Evolutionary conservation across 2,888 invertebrate species (phyloP).

Genomic region (Malthinus flaveolus): DNA sequence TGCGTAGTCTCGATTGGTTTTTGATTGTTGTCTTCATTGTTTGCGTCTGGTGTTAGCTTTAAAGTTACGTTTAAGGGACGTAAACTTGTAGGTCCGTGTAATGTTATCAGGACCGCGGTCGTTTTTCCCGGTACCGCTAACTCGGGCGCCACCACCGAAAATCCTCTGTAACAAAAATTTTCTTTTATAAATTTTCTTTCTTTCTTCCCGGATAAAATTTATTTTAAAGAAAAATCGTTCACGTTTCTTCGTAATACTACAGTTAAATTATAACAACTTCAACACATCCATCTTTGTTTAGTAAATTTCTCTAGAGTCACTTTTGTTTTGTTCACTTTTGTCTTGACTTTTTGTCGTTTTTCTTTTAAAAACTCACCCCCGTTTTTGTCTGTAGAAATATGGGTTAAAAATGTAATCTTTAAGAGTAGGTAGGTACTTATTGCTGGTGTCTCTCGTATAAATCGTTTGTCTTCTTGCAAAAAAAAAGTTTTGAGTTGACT

Average conservation of each 20-base stretch:
- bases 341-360: constrained; percentile 17
- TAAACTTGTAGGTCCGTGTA: constrained; percentile 58
- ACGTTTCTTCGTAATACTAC: constrained; percentile 10
- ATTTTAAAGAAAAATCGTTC: neutral
- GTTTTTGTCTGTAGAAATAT: neutral
- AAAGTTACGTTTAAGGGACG: constrained; percentile 65
- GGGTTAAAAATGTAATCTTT: neutral
- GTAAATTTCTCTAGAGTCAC: constrained; percentile 25
- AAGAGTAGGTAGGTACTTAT: no score
- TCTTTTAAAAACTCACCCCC: neutral
- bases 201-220: no score
- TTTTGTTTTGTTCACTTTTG: constrained; percentile 21
- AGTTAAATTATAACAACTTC: constrained; percentile 25
- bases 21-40: constrained; percentile 35
- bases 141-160: constrained; percentile 69
- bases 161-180: constrained; percentile 58
- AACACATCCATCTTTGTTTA: constrained; percentile 28
- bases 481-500: no score
- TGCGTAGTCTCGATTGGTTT: constrained; percentile 47
- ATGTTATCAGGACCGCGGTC: constrained; percentile 66
- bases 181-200: no score
- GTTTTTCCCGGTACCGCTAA: constrained; percentile 68
- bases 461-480: no score
- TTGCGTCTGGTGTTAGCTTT: constrained; percentile 50
- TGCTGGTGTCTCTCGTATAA: no score